Percentiles rank a stretch among this genome's conserved stretches.
Conservation (phyloP, 1,140 invertebrate species). For the Drosophila sechellia region DNA sequence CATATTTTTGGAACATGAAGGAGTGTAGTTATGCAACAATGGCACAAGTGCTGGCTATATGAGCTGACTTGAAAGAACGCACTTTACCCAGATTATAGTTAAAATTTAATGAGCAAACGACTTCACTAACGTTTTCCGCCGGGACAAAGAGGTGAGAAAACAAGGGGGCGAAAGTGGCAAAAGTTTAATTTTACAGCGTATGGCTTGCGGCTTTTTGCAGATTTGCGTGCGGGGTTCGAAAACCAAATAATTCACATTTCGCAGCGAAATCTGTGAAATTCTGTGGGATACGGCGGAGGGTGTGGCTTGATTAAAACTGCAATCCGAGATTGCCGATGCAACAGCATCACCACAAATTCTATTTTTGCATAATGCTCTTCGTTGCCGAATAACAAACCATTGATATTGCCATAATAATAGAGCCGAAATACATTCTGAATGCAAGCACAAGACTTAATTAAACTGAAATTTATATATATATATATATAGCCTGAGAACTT, state of each 20-base stretch:
- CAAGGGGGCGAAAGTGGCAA: neutral
- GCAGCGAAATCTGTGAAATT: neutral
- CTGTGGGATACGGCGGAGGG: no score
- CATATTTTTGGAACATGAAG: neutral
- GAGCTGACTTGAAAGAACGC: constrained; percentile 10
- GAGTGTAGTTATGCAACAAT: constrained; percentile 24
- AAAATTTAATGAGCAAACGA: constrained; percentile 29
- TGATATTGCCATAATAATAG: neutral
- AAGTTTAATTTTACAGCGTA: constrained; percentile 10
- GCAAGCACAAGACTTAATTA: constrained; percentile 26
- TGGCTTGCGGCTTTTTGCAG: constrained; percentile 5
- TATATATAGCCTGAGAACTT: neutral
- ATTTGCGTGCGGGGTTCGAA: neutral
- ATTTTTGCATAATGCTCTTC: constrained; percentile 8
- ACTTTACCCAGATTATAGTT: constrained; percentile 21
- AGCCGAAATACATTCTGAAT: neutral
- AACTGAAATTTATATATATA: constrained; percentile 1
- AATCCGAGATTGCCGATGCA: constrained; percentile 10
- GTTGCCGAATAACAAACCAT: neutral
- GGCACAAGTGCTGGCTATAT: constrained; percentile 11
- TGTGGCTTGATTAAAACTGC: neutral
- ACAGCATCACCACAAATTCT: neutral
- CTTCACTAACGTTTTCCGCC: neutral
- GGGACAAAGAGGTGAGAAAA: no score
- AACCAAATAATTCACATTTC: neutral